A percentile compares a stretch with the other conserved stretches of the same genome.
Evolutionary conservation across 2,113 vertebrate genomes (phyloP).

Genomic region (Psilopogon haemacephalus): DNA sequence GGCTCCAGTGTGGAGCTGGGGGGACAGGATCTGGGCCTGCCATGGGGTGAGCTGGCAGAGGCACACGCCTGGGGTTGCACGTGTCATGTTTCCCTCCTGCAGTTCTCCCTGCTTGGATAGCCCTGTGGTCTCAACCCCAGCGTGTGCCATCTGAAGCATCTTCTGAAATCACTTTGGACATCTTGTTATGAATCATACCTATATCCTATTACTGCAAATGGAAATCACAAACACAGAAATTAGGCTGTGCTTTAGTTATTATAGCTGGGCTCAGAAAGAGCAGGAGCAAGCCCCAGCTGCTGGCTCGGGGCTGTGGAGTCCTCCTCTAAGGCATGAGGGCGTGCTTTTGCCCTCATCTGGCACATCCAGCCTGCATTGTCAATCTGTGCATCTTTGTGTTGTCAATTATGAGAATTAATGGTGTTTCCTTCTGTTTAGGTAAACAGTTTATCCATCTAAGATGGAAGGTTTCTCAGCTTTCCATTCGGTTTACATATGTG

Average conservation of each 20-base stretch:
- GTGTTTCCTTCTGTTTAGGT: slow-evolving; percentile 53
- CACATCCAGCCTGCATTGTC: neutral
- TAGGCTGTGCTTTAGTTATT: neutral
- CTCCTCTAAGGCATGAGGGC: neutral
- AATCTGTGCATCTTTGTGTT: slow-evolving; percentile 10
- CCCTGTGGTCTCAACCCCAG: rapidly evolving
- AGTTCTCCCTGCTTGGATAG: neutral
- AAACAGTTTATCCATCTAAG: slow-evolving; percentile 55
- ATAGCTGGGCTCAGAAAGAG: slow-evolving; percentile 51
- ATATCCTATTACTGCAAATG: neutral
- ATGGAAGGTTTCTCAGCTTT: slow-evolving; percentile 43
- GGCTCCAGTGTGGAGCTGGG: rapidly evolving
- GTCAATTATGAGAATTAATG: slow-evolving; percentile 52
- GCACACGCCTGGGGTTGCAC: neutral
- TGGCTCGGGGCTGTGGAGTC: slow-evolving; percentile 31
- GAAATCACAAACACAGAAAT: neutral
- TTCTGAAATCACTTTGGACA: slow-evolving; percentile 4
- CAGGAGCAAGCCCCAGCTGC: slow-evolving; percentile 48
- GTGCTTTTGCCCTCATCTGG: neutral
- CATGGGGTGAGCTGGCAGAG: neutral
- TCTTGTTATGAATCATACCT: slow-evolving; percentile 23
- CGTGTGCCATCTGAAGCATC: slow-evolving; percentile 19
- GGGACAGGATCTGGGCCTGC: rapidly evolving
- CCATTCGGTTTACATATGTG: slow-evolving; percentile 40
- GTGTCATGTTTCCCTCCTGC: neutral